Conservation (phyloP, 2,888 invertebrate genomes). For the Drosophila lutescens region DNA sequence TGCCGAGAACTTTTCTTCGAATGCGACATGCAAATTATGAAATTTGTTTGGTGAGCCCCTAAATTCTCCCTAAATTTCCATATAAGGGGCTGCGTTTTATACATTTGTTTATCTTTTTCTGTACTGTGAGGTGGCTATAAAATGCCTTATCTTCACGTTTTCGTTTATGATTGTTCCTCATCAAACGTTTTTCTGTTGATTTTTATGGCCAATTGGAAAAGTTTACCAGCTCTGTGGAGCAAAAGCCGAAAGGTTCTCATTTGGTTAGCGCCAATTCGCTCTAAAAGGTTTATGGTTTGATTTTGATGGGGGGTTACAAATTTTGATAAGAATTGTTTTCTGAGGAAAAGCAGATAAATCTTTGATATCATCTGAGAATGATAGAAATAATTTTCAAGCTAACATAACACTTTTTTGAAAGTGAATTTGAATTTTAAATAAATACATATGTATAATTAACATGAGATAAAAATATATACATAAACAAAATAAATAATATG, state of each 20-base stretch:
- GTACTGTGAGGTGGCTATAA: constrained; percentile 1
- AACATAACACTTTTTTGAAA: too few relatives aligned
- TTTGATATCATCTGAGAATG: background rate
- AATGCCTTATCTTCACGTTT: constrained; percentile 14
- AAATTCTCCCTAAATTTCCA: constrained; percentile 19
- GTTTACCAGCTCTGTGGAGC: constrained; percentile 28
- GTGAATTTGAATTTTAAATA: too few relatives aligned
- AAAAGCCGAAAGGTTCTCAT: too few relatives aligned
- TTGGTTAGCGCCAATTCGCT: constrained; percentile 21
- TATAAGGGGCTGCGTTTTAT: constrained; percentile 31
- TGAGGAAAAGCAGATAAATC: background rate
- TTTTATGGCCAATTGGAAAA: constrained; percentile 50
- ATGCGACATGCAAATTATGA: constrained; percentile 38
- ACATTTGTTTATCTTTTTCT: constrained; percentile 22
- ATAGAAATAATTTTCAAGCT: too few relatives aligned
- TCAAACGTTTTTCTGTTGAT: constrained; percentile 53
- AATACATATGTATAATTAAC: too few relatives aligned
- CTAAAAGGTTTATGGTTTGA: constrained; percentile 17
- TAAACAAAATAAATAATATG: too few relatives aligned
- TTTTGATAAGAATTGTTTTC: background rate
- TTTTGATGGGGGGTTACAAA: background rate
- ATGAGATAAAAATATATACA: too few relatives aligned
- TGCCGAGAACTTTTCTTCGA: constrained; percentile 50
- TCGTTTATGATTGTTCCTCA: constrained; percentile 1
- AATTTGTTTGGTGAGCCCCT: constrained; percentile 45